Base-by-base conservation (phyloP, 2,888 invertebrate genomes). In the Stictocephala bisonia region DNA sequence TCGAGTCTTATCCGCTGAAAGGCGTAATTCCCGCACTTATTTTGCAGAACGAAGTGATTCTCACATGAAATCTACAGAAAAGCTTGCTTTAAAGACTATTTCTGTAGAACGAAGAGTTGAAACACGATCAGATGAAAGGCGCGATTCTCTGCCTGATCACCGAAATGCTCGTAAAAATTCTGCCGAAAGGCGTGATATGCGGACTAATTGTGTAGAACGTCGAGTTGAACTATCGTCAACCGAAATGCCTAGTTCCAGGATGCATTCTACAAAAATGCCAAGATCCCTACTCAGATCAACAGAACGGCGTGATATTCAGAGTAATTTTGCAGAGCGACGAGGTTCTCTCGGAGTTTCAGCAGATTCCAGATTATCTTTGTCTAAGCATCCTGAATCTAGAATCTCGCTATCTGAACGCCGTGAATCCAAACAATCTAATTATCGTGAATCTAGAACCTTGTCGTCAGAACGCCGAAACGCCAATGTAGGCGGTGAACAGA, bases 31-130 rank as follows among this genome's bases (percentile, higher is more conserved):
- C 40, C 29, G 29, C 11, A 3, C 11, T 31, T 3, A 18, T 3
- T 2, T 41, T 11, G 41, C 40, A n/a, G 60, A 60, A 40, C 40
- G 60, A 22, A n/a, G n/a, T n/a, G n/a, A n/a, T n/a, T n/a, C n/a
- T n/a, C n/a, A n/a, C n/a, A n/a, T n/a, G n/a, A n/a, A n/a, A n/a
- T n/a, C n/a, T n/a, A n/a, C n/a, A n/a, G 2, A 15, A 48, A 9
- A 7, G 7, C 7, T 20, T 7, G 4, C 20, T 2, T 4, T 24
- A 44, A 4, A 3, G 11, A 15, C 3, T n/a, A 3, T 11, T 2
- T 15, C 20, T 11, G 18, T 7, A 24, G 24, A 26, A 24, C 24
- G 50, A 7, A 15, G 20, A 20, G 4, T 11, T 11, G n/a, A n/a
- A n/a, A n/a, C n/a, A n/a, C n/a, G n/a, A n/a, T n/a, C n/a, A n/a